phyloP scores from a whole-genome alignment of 1,140 invertebrate genomes.

The Acromyrmex heyeri region DNA sequence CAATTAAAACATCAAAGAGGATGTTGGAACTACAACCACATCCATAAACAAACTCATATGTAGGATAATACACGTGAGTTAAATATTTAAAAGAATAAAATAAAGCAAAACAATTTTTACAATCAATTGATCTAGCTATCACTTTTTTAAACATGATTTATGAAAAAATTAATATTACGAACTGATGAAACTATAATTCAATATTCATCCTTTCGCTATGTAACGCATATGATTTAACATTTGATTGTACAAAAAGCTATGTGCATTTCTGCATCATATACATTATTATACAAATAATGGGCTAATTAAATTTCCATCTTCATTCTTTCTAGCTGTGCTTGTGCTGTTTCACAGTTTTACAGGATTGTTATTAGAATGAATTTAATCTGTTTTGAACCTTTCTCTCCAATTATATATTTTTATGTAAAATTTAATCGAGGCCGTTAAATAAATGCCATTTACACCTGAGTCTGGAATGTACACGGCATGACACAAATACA shows the following conservation, averaged over 20 bases:
- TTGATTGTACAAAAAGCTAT: conserved; percentile 55
- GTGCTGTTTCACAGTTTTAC: neutral
- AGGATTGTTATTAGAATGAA: conserved; percentile 14
- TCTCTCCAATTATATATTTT: neutral
- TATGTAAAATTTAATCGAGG: conserved; percentile 8
- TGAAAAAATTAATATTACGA: conserved; percentile 26
- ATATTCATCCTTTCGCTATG: conserved; percentile 3
- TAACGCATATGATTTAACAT: conserved; percentile 44
- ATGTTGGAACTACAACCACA: conserved; percentile 9
- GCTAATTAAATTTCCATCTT: conserved; percentile 15
- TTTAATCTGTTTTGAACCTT: neutral
- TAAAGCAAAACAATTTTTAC: conserved; percentile 38
- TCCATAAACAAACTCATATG: conserved; percentile 42
- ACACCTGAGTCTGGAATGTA: conserved; percentile 78
- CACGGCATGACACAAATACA: conserved; percentile 68
- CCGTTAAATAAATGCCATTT: conserved; percentile 72
- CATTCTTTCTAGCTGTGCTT: neutral
- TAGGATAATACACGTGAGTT: conserved; percentile 21
- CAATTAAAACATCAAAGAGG: conserved; percentile 54
- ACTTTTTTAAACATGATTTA: conserved; percentile 14
- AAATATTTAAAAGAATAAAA: conserved; percentile 23
- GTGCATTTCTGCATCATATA: conserved; percentile 49
- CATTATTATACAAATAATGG: conserved; percentile 61
- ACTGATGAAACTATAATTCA: conserved; percentile 15
- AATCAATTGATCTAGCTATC: conserved; percentile 27